Evolutionary conservation across 2,113 vertebrate genomes (phyloP).

Genomic region (Forbesichthys papilliferus): DNA sequence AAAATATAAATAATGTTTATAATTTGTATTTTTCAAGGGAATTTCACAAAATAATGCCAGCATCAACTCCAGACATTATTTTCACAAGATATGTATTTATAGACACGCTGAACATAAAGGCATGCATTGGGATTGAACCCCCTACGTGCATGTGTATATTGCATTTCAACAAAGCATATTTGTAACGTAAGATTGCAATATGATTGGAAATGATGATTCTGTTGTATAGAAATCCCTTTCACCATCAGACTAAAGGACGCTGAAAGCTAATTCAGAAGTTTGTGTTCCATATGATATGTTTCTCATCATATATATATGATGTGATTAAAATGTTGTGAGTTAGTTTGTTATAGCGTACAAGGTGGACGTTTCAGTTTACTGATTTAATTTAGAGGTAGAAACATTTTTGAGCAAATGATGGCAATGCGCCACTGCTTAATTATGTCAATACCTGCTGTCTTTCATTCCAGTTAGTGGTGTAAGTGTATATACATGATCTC

Average conservation of each 20-base stretch:
- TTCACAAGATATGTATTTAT: slow-evolving; percentile 16
- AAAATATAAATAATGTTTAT: not conserved
- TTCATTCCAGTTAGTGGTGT: slow-evolving; percentile 1
- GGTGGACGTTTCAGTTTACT: slow-evolving; percentile 14
- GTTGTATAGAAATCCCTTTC: slow-evolving; percentile 64
- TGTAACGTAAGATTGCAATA: slow-evolving; percentile 45
- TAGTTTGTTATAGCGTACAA: slow-evolving; percentile 30
- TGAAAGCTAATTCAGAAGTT: slow-evolving; percentile 19
- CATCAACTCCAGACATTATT: slow-evolving; percentile 10
- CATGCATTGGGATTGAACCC: slow-evolving; percentile 21
- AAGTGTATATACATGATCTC: not conserved
- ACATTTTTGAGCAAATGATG: slow-evolving; percentile 8
- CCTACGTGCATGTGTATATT: slow-evolving; percentile 34
- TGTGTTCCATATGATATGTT: no score
- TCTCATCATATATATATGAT: no score
- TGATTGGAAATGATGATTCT: slow-evolving; percentile 58
- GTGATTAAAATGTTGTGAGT: no score
- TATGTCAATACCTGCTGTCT: not conserved
- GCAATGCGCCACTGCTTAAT: not conserved
- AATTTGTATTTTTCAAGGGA: slow-evolving; percentile 2
- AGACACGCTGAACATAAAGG: slow-evolving; percentile 22
- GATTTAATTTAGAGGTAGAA: no score
- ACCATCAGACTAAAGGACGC: slow-evolving; percentile 36
- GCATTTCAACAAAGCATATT: slow-evolving; percentile 23
- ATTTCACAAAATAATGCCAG: slow-evolving; percentile 1